Evolutionary conservation across 1,140 invertebrate species (phyloP).

Genomic region (Piezodorus guildinii): DNA sequence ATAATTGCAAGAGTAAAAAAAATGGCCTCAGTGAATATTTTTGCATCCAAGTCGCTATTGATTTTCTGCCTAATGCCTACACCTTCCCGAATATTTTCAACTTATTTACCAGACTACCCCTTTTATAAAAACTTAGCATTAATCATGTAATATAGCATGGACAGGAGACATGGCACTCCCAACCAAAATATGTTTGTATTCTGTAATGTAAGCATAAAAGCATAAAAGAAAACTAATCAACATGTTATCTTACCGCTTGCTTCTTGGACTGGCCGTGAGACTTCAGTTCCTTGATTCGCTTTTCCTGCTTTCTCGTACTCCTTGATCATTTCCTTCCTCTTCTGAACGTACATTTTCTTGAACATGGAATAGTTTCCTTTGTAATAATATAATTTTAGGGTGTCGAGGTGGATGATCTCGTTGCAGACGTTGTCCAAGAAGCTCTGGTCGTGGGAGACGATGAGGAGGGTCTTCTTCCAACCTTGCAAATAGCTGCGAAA

Average conservation of each 20-base stretch:
- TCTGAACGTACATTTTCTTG: constrained; percentile 97
- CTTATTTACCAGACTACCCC: no score
- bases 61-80: no score
- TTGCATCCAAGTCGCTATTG: no score
- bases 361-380: constrained; percentile 98
- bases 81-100: no score
- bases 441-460: constrained; percentile 98
- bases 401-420: constrained; percentile 95
- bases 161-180: no score
- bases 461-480: constrained; percentile 95
- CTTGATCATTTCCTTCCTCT: constrained; percentile 88
- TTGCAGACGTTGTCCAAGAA: constrained; percentile 99
- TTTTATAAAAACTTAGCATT: no score
- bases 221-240: no score
- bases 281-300: constrained; percentile 86
- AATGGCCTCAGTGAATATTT: no score
- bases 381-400: constrained; percentile 91
- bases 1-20: no score
- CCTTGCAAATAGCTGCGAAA: constrained; percentile 72
- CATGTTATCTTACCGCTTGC: constrained; percentile 64
- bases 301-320: constrained; percentile 98
- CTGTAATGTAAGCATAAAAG: no score
- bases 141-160: no score
- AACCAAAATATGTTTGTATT: no score
- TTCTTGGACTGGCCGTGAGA: constrained; percentile 90